phyloP scores from a whole-genome alignment of 2,888 invertebrate genomes.

The Meghimatium bilineatum region DNA sequence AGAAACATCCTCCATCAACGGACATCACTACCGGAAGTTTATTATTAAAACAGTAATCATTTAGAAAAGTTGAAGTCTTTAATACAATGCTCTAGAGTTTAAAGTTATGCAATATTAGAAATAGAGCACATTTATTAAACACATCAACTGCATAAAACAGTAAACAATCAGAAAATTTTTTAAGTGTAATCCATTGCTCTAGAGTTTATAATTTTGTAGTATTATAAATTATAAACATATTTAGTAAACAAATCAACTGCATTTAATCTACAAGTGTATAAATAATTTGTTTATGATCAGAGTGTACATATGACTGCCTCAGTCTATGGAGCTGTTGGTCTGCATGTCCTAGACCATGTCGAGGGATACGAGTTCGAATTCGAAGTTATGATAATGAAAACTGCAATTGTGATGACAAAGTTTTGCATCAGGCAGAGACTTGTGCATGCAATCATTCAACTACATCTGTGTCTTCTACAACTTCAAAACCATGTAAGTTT shows the following conservation, averaged over 20 bases:
- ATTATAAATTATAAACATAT: no score
- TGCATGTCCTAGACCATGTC: slow-evolving; percentile 22
- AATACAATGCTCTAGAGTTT: no score
- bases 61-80: no score
- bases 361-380: slow-evolving; percentile 12
- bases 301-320: slow-evolving; percentile 11
- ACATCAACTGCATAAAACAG: no score
- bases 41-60: no score
- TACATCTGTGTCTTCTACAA: neutral
- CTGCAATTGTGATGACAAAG: neutral
- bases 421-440: slow-evolving; percentile 8
- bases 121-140: no score
- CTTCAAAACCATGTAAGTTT: neutral
- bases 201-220: no score
- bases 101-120: no score
- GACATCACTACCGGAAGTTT: no score
- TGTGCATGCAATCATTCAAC: slow-evolving; percentile 17
- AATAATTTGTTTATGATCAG: neutral
- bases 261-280: neutral
- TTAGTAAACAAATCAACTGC: neutral
- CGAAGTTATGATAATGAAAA: slow-evolving; percentile 4
- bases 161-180: no score
- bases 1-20: no score
- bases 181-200: no score
- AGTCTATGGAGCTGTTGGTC: slow-evolving; percentile 27